phyloP scores from a whole-genome alignment of 2,888 invertebrate species.

The Eristalis arbustorum region DNA sequence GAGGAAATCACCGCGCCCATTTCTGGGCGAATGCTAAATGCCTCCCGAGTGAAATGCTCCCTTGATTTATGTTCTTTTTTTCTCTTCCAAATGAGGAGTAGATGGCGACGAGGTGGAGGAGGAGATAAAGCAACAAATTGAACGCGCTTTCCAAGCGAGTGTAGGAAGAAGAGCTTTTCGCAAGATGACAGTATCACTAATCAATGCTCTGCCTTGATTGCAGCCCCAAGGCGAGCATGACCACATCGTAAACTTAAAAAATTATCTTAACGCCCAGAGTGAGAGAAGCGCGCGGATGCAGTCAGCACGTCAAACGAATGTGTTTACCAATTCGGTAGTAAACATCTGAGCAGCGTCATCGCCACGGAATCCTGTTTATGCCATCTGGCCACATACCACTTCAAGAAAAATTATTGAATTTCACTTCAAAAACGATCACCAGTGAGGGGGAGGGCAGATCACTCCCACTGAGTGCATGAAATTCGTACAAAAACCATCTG shows the following conservation, averaged over 20 bases:
- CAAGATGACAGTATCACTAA: too few relatives aligned
- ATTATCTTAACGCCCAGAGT: not conserved
- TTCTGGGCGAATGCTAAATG: not conserved
- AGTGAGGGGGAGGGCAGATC: not conserved
- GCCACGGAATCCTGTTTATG: not conserved
- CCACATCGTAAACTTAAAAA: not conserved
- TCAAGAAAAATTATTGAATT: not conserved
- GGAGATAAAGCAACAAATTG: not conserved
- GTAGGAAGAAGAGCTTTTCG: not conserved
- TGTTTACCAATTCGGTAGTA: constrained; percentile 22
- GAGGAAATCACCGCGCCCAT: not conserved
- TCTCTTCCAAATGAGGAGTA: not conserved
- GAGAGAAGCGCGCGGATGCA: not conserved
- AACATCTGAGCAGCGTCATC: constrained; percentile 13
- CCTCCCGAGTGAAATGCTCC: not conserved
- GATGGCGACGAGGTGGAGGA: not conserved
- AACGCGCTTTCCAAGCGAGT: not conserved
- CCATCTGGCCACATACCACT: constrained; percentile 6
- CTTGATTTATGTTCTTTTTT: not conserved
- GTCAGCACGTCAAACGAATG: not conserved
- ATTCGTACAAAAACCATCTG: not conserved
- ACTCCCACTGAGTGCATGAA: too few relatives aligned
- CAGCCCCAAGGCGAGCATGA: not conserved
- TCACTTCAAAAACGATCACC: constrained; percentile 23
- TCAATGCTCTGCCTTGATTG: not conserved